These are phyloP conservation scores for Psammodynastes pulverulentus DNA, from an alignment of 2,113 vertebrate species.

Conservation along the genomic window DNA sequence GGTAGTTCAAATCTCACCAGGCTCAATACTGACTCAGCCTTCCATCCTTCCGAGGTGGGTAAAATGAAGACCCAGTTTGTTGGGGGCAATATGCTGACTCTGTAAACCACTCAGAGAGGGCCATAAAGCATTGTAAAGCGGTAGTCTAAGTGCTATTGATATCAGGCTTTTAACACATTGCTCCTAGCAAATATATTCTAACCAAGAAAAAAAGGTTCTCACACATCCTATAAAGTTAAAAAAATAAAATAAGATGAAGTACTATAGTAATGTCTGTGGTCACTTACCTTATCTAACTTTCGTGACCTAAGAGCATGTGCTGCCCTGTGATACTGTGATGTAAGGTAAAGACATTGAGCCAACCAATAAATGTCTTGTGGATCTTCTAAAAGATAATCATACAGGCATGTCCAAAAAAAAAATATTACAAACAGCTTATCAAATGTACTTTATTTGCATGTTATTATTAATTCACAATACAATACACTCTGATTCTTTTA, in stretches of 20 bases:
- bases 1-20: no score
- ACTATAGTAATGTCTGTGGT: neutral
- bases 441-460: neutral
- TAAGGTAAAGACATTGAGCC: constrained; percentile 95
- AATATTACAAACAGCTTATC: neutral
- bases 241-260: neutral
- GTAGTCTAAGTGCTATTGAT: neutral
- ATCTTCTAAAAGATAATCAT: constrained; percentile 78
- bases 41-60: no score
- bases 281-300: constrained; percentile 90
- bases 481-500: neutral
- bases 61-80: no score
- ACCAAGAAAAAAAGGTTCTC: neutral
- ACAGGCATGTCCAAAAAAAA: neutral
- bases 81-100: no score
- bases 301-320: constrained; percentile 92
- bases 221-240: neutral
- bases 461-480: neutral
- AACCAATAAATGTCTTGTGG: constrained; percentile 97
- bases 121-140: no score
- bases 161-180: neutral
- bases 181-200: neutral
- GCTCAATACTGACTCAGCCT: no score
- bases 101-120: no score
- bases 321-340: constrained; percentile 96